Base-by-base conservation (phyloP, 2,113 vertebrate species). In the Trinectes maculatus region DNA sequence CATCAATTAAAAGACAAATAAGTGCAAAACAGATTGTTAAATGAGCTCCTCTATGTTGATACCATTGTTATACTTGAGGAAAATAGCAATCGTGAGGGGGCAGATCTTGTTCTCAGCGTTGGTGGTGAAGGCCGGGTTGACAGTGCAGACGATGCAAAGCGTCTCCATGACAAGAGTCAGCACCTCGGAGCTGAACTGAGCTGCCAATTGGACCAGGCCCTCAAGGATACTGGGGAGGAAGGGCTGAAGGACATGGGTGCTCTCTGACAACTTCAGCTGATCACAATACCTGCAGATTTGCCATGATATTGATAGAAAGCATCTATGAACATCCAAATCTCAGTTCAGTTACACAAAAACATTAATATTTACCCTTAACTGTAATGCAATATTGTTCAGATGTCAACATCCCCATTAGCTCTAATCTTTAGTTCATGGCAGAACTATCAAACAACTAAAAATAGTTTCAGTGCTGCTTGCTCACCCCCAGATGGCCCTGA, bases 101-200 rank as follows among this genome's bases (percentile, higher is more conserved):
- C 97, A 99, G 89, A 99, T 96, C 87, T 96, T 99, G 90, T 93
- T 96, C 92, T 99, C 98, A 11, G 94, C 93, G 10, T 91, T 96
- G 19, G 95, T 95, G 56, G 98, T 99, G 74, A 99, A 99, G 0
- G 89, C 91, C 0, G 96, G 91, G 84, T 98, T 96, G 6, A 99
- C 95, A 0, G 97, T 98, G 85, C 96, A 99, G 8, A 99, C 96
- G 4, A 98, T 96, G 87, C 96, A 98, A 40, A 99, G 91, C 0
- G 98, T 98, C 91, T 99, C 98, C 97, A 99, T 97, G 86, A 98
- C 97, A 0, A 99, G 93, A 67, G 97, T 98, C 22, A 99, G 95
- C 54, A 99, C 96, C 79, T 99, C 98, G 0, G 98, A 96, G 82
- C 95, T 98, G 91, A 99, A 99, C 88, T 98, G 97, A 22, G 97